Evolutionary conservation across 35 echinoderm and acorn worm genomes (phyloP).

Genomic region (Strongylocentrotus purpuratus): DNA sequence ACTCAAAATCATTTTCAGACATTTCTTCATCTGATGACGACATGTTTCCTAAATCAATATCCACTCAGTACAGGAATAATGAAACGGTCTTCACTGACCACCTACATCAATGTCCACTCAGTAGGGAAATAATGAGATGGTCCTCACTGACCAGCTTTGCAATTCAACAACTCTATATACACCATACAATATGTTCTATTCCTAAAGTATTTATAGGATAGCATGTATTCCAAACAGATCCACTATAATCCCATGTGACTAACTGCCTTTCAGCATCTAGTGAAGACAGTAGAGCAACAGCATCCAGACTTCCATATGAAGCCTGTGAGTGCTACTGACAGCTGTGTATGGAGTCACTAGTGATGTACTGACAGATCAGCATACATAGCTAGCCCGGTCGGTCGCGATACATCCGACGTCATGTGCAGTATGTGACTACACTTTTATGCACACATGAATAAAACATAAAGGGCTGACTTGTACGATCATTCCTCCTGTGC

Average conservation of each 20-base stretch:
- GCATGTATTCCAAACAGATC: not conserved
- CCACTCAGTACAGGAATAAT: not conserved
- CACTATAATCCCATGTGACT: not conserved
- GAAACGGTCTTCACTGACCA: not conserved
- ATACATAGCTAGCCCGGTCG: not conserved
- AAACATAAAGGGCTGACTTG: not conserved
- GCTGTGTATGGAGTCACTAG: not conserved
- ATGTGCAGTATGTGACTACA: not conserved
- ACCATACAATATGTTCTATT: not conserved
- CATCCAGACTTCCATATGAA: not conserved
- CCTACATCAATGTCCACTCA: not conserved
- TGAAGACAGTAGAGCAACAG: not conserved
- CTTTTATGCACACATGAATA: not conserved
- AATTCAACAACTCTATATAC: not conserved
- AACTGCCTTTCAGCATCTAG: not conserved
- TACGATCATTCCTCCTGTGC: not conserved
- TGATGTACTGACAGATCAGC: not conserved
- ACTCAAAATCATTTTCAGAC: not conserved
- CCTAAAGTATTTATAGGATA: not conserved
- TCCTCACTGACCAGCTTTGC: not conserved
- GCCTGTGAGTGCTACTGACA: not conserved
- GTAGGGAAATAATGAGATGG: no score
- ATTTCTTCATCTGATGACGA: not conserved
- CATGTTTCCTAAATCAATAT: not conserved
- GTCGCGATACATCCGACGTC: not conserved